Percentiles rank a stretch among this genome's conserved stretches.
These are phyloP conservation scores for Drosophila niveifrons DNA, from an alignment of 2,888 invertebrate species.

Conservation along the genomic window DNA sequence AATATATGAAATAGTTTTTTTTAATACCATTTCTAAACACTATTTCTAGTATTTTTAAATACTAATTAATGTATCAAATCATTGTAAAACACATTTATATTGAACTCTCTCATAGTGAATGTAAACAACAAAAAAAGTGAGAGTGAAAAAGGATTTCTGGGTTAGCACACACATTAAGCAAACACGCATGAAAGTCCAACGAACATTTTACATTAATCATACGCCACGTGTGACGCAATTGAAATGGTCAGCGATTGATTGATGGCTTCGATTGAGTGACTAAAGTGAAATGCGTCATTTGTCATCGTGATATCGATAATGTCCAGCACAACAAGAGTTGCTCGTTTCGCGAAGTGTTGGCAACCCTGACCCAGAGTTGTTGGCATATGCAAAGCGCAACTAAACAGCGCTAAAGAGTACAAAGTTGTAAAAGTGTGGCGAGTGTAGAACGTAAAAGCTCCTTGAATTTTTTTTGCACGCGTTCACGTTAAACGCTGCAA, in stretches of 20 bases:
- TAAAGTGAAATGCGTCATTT: constrained; percentile 45
- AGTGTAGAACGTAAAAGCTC: not conserved
- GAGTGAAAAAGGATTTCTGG: no score
- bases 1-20: no score
- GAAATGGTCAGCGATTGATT: constrained; percentile 35
- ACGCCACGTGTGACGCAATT: constrained; percentile 39
- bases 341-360: no score
- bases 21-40: no score
- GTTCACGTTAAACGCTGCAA: constrained; percentile 68
- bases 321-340: constrained; percentile 15
- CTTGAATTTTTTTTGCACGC: constrained; percentile 65
- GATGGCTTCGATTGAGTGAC: constrained; percentile 42
- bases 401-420: constrained; percentile 78
- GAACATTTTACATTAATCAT: constrained; percentile 48
- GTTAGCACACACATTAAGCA: no score
- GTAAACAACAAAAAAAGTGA: no score
- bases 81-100: no score
- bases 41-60: no score
- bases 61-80: no score
- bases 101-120: no score
- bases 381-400: constrained; percentile 68
- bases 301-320: constrained; percentile 23
- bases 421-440: constrained; percentile 52
- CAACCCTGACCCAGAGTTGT: not conserved
- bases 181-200: no score